A percentile compares a stretch with the other conserved stretches of the same genome.
These are phyloP conservation scores for Euzetes globulus DNA, from an alignment of 2,888 invertebrate species.

Conservation along the genomic window DNA sequence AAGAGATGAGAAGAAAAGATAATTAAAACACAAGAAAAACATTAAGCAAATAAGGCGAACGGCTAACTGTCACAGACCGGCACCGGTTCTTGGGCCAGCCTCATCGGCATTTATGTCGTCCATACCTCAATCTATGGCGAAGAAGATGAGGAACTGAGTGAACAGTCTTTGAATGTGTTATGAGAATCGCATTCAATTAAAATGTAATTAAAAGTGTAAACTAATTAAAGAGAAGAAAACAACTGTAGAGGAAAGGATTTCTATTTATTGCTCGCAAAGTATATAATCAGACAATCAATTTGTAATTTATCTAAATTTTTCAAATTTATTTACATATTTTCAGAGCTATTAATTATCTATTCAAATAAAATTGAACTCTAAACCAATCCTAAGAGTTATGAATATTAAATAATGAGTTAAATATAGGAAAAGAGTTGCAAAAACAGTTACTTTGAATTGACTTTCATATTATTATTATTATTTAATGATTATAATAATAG, in stretches of 20 bases:
- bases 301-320: constrained; percentile 9
- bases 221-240: neutral
- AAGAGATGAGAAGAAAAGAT: neutral
- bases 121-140: neutral
- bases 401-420: neutral
- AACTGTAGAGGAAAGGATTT: neutral
- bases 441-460: neutral
- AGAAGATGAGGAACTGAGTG: neutral
- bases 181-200: neutral
- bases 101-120: neutral
- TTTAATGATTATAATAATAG: neutral
- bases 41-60: neutral
- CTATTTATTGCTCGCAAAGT: neutral
- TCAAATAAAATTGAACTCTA: neutral
- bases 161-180: neutral
- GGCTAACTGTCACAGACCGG: constrained; percentile 8
- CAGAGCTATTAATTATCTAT: neutral
- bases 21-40: constrained; percentile 8
- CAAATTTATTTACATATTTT: neutral
- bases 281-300: constrained; percentile 2
- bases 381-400: neutral
- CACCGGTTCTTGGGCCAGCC: neutral
- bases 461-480: neutral
- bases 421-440: neutral
- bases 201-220: constrained; percentile 16